These are phyloP conservation scores for Leiothrix lutea DNA, from an alignment of 2,113 vertebrate species.

Conservation along the genomic window DNA sequence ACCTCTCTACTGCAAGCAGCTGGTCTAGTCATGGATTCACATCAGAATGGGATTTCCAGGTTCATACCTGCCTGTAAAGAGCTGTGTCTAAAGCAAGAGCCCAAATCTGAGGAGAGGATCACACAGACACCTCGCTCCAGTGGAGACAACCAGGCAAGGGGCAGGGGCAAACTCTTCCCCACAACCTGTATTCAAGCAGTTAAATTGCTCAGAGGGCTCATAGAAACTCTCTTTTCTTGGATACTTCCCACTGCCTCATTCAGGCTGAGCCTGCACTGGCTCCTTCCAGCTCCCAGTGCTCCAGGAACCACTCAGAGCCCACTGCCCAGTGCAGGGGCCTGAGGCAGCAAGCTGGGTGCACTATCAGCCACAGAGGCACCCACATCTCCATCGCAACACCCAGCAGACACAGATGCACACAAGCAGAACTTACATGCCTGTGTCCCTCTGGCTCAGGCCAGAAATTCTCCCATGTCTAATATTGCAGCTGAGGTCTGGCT, in stretches of 20 bases:
- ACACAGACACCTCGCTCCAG: background rate
- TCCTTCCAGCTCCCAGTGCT: background rate
- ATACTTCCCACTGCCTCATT: background rate
- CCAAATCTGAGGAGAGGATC: background rate
- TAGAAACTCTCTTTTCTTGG: background rate
- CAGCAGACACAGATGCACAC: background rate
- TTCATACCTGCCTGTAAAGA: background rate
- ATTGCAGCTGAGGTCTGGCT: background rate
- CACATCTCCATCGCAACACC: fast-evolving
- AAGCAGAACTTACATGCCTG: background rate
- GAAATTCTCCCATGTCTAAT: background rate
- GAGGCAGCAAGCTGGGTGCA: fast-evolving
- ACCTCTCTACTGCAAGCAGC: background rate
- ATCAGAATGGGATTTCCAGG: background rate
- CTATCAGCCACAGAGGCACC: background rate
- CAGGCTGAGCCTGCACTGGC: fast-evolving
- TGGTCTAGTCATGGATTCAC: background rate
- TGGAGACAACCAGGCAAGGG: background rate
- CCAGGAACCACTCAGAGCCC: background rate
- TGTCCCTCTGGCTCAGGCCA: background rate
- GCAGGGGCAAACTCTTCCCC: background rate
- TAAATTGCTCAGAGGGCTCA: background rate
- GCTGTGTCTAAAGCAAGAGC: background rate
- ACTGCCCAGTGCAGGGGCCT: fast-evolving
- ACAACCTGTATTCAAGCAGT: background rate